Percentiles rank a stretch among this genome's conserved stretches.
These are phyloP conservation scores for Tenualosa thibaudeaui DNA, from an alignment of 2,797 vertebrate genomes.

Conservation along the genomic window DNA sequence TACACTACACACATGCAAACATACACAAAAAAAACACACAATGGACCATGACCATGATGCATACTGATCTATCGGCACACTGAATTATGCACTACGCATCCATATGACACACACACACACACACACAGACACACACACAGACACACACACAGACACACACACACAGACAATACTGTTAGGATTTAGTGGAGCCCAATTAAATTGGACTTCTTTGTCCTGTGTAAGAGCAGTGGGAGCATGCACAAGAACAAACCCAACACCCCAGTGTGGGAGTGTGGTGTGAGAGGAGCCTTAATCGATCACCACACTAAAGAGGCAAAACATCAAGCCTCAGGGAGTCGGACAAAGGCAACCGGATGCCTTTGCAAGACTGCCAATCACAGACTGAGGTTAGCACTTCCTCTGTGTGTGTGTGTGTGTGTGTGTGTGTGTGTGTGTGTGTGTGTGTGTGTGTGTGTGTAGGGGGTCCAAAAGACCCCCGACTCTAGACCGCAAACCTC, in stretches of 20 bases:
- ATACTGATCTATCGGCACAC: too few relatives aligned
- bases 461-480: not conserved
- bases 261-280: not conserved
- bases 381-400: not conserved
- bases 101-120: too few relatives aligned
- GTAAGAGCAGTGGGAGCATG: too few relatives aligned
- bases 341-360: not conserved
- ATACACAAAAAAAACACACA: too few relatives aligned
- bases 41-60: too few relatives aligned
- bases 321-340: not conserved
- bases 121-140: too few relatives aligned
- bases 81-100: too few relatives aligned
- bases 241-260: not conserved
- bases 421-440: not conserved
- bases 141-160: too few relatives aligned
- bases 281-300: not conserved
- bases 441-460: not conserved
- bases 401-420: not conserved
- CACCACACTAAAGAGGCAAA: not conserved
- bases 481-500: not conserved
- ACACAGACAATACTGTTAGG: too few relatives aligned
- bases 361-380: not conserved
- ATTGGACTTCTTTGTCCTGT: too few relatives aligned
- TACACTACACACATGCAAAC: too few relatives aligned
- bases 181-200: too few relatives aligned